A percentile compares a stretch with the other conserved stretches of the same genome.
phyloP scores from a whole-genome alignment of 2,797 vertebrate genomes.

The Austrolebias charrua region DNA sequence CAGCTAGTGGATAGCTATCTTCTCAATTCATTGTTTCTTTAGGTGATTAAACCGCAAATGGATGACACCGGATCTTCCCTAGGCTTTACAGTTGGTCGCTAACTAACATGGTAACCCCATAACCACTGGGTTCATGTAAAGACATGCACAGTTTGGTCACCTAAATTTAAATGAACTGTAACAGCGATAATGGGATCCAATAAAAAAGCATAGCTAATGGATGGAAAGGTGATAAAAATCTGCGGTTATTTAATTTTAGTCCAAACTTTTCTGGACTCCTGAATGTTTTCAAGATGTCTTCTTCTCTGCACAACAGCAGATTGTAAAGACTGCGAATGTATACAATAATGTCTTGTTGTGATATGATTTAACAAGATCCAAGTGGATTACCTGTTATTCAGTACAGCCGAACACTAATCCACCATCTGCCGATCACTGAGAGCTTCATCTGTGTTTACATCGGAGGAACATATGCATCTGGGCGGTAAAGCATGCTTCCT shows the following conservation, averaged over 20 bases:
- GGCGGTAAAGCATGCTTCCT: slow-evolving; percentile 19
- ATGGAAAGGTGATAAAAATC: not conserved
- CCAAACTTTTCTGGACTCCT: slow-evolving; percentile 10
- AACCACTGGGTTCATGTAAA: not conserved
- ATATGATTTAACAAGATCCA: slow-evolving; percentile 42
- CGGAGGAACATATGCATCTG: slow-evolving; percentile 29
- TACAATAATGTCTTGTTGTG: slow-evolving; percentile 27
- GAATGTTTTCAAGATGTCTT: slow-evolving; percentile 11
- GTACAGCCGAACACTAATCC: slow-evolving; percentile 27
- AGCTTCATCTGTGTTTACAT: slow-evolving; percentile 31
- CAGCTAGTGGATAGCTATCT: not conserved
- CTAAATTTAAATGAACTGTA: not conserved
- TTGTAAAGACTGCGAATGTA: slow-evolving; percentile 33
- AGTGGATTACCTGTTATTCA: slow-evolving; percentile 41
- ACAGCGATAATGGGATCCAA: not conserved
- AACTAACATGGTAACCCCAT: not conserved
- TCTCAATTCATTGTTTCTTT: not conserved
- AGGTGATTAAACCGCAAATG: not conserved
- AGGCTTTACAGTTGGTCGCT: not conserved
- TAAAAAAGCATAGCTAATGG: not conserved
- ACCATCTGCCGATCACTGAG: slow-evolving; percentile 41
- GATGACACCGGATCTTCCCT: not conserved
- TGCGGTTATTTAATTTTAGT: slow-evolving; percentile 13
- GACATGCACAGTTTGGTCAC: too few species aligned
- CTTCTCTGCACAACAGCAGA: slow-evolving; percentile 27